Evolutionary conservation across 2,113 vertebrate species (phyloP), one percentile per base, ranked within the genome.

Genomic region (Phaethon lepturus): DNA sequence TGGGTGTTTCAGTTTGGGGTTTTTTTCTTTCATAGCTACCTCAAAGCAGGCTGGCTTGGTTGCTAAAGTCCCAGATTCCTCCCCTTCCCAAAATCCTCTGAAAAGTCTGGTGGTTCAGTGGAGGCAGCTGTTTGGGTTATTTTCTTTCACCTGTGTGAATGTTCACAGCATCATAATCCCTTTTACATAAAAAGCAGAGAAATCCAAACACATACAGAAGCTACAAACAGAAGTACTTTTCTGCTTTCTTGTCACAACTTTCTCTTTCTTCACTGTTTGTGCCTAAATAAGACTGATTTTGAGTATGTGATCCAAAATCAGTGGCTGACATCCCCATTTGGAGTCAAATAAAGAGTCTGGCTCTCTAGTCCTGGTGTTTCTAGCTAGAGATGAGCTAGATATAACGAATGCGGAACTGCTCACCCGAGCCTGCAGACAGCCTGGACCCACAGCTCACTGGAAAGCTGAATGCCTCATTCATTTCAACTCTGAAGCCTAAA

Each of bases 61-160:
- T 77, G 88, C 72, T 49, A 1, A 86, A 71, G 58, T 47, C 50
- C 56, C 25, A 71, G 50, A 56, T 92, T 83, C 13, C 9, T 59
- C 25, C 42, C 19, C 25, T 78, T 93, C 71, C 88, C 76, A 44
- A 89, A 75, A 92, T 78, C 64, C 90, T 45, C 80, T 82, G 75
- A 82, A 75, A 84, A 95, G 49, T 60, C 79, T 68, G 33, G 50
- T 67, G 52, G 52, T 72, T 84, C 25, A 76, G 42, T 14, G 26
- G 19, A 93, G 86, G 63, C 58, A 63, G 90, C 94, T 85, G 83
- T 60, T 80, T 88, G 88, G 75, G 67, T 92, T 83, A 52, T 91
- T 91, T 86, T 89, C 50, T 91, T 96, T 89, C 93, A 79, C 62
- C 77, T 20, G 0, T 55, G 47, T 67, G 81, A 87, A 84, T 4